Base-by-base conservation (phyloP, 2,888 invertebrate species). In the Torymus auratus region DNA sequence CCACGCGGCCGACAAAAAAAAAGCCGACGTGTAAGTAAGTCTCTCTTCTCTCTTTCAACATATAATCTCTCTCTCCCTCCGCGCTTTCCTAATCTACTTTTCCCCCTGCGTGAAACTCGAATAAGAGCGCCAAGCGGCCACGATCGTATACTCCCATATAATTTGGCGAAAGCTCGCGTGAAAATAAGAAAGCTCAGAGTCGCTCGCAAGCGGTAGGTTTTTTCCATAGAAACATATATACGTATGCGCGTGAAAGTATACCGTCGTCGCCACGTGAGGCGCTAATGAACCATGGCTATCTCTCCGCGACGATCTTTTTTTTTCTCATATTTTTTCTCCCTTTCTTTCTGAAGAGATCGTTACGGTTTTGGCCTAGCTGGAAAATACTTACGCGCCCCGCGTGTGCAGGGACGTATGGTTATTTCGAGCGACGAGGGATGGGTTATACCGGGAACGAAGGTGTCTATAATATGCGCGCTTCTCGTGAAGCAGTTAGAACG, bases 41-140 rank as follows among this genome's bases (percentile, higher is more conserved):
- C 50, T n/a, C 53, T 17, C 50, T 15, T 61, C 58, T 3, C 67
- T 67, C 53, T 20, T 11, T 7, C 23, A 28, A 28, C 28, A 28
- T 5, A 28, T 5, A 28, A 28, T 28, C 28, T 28, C 5, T 28
- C 5, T 28, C 28, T 5, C 28, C 28, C 28, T 28, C 5, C 5
- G 20, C 20, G 53, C 41, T 73, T 55, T 55, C 41, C 28, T 73
- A 73, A 50, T 62, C 64, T 15, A 64, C 73, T 73, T 64, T 73
- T 55, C 73, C 28, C 28, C 5, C 4, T n/a, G n/a, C 13, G 14
- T 17, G 15, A 50, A 73, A 56, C 60, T 20, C n/a, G 41, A 74
- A n/a, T n/a, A n/a, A n/a, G n/a, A 60, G n/a, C 41, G n/a, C 2
- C 10, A 14, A 61, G 20, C 11, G 7, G 14, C 10, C 15, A 69